A percentile compares a stretch with the other conserved stretches of the same genome.
These are phyloP conservation scores for Etia nguti DNA, from an alignment of 2,113 vertebrate genomes.

Conservation along the genomic window DNA sequence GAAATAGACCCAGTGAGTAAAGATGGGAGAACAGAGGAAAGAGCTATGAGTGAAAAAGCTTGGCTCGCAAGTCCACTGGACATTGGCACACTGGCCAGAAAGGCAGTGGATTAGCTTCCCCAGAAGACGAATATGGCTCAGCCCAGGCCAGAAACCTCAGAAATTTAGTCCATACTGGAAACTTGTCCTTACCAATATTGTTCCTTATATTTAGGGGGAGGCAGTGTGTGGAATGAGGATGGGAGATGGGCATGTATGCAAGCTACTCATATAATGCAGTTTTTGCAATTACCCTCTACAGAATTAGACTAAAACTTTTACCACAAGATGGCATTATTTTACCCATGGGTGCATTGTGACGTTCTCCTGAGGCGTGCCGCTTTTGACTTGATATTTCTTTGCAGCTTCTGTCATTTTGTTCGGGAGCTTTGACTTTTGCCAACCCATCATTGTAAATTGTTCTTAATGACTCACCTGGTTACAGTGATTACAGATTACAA, in stretches of 20 bases:
- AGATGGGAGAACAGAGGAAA: background rate
- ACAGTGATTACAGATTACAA: background rate
- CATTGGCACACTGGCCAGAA: background rate
- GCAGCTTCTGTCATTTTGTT: background rate
- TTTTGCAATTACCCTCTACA: background rate
- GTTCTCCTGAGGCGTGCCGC: background rate
- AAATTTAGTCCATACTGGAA: background rate
- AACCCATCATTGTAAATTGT: background rate
- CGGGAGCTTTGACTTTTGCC: background rate
- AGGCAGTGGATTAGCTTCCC: background rate
- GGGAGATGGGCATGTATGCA: background rate
- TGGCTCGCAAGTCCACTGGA: background rate
- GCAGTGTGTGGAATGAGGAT: background rate
- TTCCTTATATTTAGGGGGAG: background rate
- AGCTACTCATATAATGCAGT: background rate
- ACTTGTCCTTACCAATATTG: background rate
- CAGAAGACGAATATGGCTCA: background rate
- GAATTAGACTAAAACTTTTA: background rate
- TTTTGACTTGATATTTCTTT: background rate
- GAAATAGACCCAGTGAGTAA: background rate
- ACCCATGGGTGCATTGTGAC: background rate
- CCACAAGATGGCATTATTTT: background rate
- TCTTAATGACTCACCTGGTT: background rate
- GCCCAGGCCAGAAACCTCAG: background rate
- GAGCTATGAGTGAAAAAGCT: background rate